Evolutionary conservation across 2,113 vertebrate genomes (phyloP).

Genomic region (Meles meles): DNA sequence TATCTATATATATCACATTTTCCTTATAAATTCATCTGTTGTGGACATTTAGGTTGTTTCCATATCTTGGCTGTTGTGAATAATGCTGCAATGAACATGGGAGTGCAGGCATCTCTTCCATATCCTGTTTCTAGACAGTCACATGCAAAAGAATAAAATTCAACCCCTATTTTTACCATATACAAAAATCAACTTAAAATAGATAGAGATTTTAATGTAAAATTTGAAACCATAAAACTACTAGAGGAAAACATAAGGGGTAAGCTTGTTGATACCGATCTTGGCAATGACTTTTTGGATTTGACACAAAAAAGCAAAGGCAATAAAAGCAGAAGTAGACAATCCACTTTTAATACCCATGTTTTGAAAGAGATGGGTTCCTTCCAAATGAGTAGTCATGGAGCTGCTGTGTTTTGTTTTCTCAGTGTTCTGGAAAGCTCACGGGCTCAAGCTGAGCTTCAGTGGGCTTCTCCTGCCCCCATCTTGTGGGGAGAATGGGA

Average conservation of each 20-base stretch:
- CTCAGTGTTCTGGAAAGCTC: not conserved
- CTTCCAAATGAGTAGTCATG: not conserved
- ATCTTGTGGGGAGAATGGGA: not conserved
- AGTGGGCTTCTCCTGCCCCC: not conserved
- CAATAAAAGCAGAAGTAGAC: not conserved
- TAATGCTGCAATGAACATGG: not conserved
- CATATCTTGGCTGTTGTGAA: not conserved
- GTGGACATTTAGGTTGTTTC: not conserved
- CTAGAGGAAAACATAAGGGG: not conserved
- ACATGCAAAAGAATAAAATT: not conserved
- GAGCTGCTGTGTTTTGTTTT: not conserved
- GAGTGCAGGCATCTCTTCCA: not conserved
- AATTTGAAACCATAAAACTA: not conserved
- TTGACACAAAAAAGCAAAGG: slow-evolving; percentile 1
- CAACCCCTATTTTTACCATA: not conserved
- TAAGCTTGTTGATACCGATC: not conserved
- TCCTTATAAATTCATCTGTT: not conserved
- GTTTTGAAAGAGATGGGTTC: not conserved
- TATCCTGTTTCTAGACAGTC: not conserved
- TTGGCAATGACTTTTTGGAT: not conserved
- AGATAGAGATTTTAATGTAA: not conserved
- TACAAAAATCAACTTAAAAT: not conserved
- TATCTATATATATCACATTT: too few species aligned
- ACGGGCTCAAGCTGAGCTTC: not conserved
- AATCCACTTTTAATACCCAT: not conserved